A percentile compares a stretch with the other conserved stretches of the same genome.
Evolutionary conservation across 1,140 invertebrate genomes (phyloP).

Genomic region (Goniozus legneri): DNA sequence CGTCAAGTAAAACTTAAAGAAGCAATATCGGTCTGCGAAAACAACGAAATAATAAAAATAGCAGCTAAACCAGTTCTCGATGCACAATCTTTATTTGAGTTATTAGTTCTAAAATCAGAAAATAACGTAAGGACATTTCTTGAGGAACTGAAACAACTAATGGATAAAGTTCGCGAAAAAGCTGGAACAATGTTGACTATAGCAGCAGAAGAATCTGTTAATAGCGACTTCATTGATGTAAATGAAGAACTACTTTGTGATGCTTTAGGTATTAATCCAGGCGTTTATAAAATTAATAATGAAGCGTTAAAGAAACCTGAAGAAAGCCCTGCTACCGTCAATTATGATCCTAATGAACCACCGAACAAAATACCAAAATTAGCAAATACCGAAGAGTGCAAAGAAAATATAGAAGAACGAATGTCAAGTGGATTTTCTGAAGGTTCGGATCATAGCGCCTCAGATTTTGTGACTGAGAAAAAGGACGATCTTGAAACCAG

Average conservation of each 20-base stretch:
- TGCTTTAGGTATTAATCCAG: conserved; percentile 34
- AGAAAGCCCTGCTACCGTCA: conserved; percentile 1
- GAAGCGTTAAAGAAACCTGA: conserved; percentile 22
- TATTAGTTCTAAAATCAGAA: conserved; percentile 43
- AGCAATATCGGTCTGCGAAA: conserved; percentile 49
- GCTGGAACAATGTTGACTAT: conserved; percentile 25
- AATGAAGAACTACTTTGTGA: conserved; percentile 36
- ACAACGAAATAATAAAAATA: conserved; percentile 43
- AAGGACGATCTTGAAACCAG: conserved; percentile 22
- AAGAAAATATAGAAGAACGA: conserved; percentile 40
- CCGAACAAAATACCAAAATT: conserved; percentile 31
- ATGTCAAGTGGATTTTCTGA: conserved; percentile 39
- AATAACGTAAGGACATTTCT: conserved; percentile 40
- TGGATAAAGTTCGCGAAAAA: conserved; percentile 37
- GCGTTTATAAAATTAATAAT: conserved; percentile 35
- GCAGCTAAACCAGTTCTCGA: conserved; percentile 47
- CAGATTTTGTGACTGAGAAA: conserved; percentile 38
- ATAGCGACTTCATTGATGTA: conserved; percentile 31
- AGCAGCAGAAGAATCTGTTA: conserved; percentile 17
- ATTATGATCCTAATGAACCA: conserved; percentile 24
- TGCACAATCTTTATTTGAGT: conserved; percentile 41
- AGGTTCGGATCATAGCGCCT: conserved; percentile 34
- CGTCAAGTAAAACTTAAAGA: conserved; percentile 55
- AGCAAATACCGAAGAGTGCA: conserved; percentile 26
- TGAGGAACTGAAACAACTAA: conserved; percentile 35